Conservation (phyloP, 2,888 invertebrate species). For the Polia nebulosa region DNA sequence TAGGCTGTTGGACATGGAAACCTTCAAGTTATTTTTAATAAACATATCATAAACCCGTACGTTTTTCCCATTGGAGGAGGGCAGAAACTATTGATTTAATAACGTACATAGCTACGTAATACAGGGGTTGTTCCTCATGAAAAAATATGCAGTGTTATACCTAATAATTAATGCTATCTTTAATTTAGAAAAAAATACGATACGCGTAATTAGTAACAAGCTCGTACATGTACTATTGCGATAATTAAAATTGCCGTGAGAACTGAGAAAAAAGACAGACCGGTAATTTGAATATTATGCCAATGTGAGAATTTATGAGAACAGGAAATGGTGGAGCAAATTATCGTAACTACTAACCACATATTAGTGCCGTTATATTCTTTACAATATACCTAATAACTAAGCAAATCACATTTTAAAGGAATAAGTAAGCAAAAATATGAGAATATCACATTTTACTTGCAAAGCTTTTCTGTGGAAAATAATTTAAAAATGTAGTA, state of each 20-base stretch:
- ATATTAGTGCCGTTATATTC: not conserved
- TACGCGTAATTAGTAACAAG: slow-evolving; percentile 30
- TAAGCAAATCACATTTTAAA: no score
- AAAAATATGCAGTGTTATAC: slow-evolving; percentile 9
- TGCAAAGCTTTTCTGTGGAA: no score
- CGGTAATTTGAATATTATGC: slow-evolving; percentile 33
- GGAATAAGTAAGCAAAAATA: no score
- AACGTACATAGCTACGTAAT: not conserved
- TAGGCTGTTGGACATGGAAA: slow-evolving; percentile 9
- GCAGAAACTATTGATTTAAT: not conserved
- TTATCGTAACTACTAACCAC: slow-evolving; percentile 3
- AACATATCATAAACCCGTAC: not conserved
- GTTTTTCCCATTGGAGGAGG: not conserved
- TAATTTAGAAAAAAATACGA: slow-evolving; percentile 37
- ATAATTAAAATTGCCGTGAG: slow-evolving; percentile 55
- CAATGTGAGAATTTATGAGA: slow-evolving; percentile 3
- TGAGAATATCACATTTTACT: not conserved
- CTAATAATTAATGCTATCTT: slow-evolving; percentile 36
- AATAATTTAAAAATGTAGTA: not conserved
- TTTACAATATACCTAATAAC: not conserved
- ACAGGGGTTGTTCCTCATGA: not conserved
- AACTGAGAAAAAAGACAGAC: slow-evolving; percentile 41
- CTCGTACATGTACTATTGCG: slow-evolving; percentile 15
- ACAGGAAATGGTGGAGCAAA: slow-evolving; percentile 16
- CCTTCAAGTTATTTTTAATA: not conserved